Evolutionary conservation across 2,888 invertebrate species (phyloP).

Genomic region (Megaustenia siamemsis): DNA sequence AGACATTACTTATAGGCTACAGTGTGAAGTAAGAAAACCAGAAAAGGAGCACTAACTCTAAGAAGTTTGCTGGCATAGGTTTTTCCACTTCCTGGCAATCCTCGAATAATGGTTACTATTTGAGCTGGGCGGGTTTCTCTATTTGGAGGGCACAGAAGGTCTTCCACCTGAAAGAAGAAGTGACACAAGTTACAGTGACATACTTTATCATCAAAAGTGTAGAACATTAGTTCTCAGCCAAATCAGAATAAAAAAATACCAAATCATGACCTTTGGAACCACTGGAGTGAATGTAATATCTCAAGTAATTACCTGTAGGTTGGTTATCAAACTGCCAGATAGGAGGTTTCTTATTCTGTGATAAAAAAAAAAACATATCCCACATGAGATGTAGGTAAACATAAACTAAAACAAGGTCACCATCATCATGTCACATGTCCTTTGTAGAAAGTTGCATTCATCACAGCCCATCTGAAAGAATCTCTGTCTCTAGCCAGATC

Average conservation of each 20-base stretch:
- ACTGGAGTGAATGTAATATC: no score
- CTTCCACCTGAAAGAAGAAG: conserved; percentile 84
- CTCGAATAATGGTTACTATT: conserved; percentile 93
- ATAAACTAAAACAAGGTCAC: no score
- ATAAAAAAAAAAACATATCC: no score
- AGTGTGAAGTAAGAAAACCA: not conserved
- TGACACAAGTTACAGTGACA: not conserved
- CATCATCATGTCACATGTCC: no score
- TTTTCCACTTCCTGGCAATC: conserved; percentile 96
- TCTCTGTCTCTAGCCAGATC: no score
- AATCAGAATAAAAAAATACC: not conserved
- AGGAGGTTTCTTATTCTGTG: no score
- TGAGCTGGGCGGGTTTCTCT: conserved; percentile 88
- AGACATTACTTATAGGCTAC: not conserved
- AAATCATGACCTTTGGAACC: no score
- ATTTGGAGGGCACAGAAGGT: conserved; percentile 89
- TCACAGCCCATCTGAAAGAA: no score
- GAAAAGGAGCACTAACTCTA: conserved; percentile 67
- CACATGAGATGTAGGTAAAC: no score
- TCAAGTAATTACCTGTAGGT: no score
- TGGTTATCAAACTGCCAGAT: no score
- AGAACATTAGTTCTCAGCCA: not conserved
- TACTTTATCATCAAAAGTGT: not conserved
- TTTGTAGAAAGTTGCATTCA: no score
- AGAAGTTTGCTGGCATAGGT: conserved; percentile 84